A percentile compares a stretch with the other conserved stretches of the same genome.
Evolutionary conservation across 2,888 invertebrate genomes (phyloP).

Genomic region (Xanthia togata): DNA sequence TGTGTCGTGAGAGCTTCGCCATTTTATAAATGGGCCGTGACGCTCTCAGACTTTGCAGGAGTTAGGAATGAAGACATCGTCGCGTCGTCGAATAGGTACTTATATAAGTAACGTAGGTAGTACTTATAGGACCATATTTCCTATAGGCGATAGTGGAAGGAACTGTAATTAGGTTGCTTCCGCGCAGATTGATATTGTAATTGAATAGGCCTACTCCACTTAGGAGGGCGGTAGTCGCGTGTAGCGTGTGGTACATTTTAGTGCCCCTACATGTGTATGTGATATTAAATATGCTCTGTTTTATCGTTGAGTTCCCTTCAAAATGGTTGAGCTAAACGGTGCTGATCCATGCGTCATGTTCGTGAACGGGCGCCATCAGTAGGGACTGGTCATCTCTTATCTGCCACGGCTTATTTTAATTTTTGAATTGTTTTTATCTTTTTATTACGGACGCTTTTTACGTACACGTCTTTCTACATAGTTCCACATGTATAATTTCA

Average conservation of each 20-base stretch:
- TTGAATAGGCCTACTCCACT: constrained; percentile 20
- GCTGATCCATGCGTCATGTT: too few species aligned
- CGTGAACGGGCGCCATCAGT: too few species aligned
- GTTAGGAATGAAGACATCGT: constrained; percentile 31
- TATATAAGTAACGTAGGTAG: constrained; percentile 18
- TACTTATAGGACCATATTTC: background rate
- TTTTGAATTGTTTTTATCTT: too few species aligned
- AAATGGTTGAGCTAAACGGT: too few species aligned
- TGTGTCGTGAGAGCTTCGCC: constrained; percentile 43
- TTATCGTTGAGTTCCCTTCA: too few species aligned
- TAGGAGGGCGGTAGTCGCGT: background rate
- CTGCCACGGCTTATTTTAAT: too few species aligned
- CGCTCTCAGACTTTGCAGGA: constrained; percentile 37
- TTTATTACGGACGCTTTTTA: too few species aligned
- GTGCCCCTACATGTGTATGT: background rate
- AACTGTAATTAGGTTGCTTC: constrained; percentile 44
- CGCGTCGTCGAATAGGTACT: constrained; percentile 28
- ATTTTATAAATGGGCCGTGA: constrained; percentile 56
- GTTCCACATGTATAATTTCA: too few species aligned
- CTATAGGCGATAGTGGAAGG: background rate
- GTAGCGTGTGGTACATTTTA: background rate
- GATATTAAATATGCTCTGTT: too few species aligned
- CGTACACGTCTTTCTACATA: too few species aligned
- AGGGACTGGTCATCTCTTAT: too few species aligned
- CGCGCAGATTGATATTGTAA: constrained; percentile 38